Conservation (phyloP, 1,140 invertebrate genomes). For the Anoplophora glabripennis region DNA sequence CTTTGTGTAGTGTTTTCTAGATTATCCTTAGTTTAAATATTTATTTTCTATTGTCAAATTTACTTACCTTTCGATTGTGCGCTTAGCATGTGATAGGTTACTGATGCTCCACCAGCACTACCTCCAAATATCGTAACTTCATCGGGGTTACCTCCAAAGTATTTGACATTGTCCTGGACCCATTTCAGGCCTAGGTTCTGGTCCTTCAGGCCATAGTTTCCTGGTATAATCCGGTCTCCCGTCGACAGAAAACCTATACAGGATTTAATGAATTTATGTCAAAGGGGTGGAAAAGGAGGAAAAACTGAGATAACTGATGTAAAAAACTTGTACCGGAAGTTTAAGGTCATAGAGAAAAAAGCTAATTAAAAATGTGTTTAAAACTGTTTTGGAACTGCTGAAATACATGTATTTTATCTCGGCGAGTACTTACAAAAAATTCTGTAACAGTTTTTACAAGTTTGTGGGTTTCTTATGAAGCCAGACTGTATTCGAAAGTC, state of each 20-base stretch:
- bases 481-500: too few relatives aligned
- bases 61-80: neutral
- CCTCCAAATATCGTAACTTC: constrained; percentile 3
- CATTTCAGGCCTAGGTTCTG: constrained; percentile 1
- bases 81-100: neutral
- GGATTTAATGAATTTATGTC: too few relatives aligned
- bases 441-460: too few relatives aligned
- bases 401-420: too few relatives aligned
- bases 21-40: neutral
- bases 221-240: constrained; percentile 1
- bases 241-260: neutral
- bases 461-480: too few relatives aligned
- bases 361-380: too few relatives aligned
- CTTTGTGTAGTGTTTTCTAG: constrained; percentile 38
- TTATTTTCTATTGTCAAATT: neutral
- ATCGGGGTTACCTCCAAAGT: constrained; percentile 1
- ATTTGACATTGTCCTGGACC: neutral
- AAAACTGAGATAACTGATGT: too few relatives aligned
- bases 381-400: too few relatives aligned
- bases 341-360: too few relatives aligned
- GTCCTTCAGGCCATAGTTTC: constrained; percentile 8
- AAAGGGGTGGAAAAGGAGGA: too few relatives aligned
- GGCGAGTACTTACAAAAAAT: too few relatives aligned
- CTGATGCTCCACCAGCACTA: constrained; percentile 1
- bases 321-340: too few relatives aligned